Conservation (phyloP, 2,113 vertebrate genomes). For the Melanostigma gelatinosum region DNA sequence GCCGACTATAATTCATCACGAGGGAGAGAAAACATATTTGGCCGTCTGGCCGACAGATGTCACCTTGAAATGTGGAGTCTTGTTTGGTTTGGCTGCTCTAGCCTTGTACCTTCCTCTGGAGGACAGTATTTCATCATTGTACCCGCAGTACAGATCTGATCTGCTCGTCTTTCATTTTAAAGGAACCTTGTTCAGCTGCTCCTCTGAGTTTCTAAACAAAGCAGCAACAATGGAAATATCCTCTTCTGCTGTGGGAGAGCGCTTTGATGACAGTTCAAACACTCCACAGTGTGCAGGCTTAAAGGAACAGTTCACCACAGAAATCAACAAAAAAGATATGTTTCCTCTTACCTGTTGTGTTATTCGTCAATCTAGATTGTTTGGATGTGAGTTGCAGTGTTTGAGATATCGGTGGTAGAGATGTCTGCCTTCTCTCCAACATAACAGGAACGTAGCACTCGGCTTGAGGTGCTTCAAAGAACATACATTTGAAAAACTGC, state of each 20-base stretch:
- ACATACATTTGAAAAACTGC: background rate
- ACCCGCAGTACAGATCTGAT: background rate
- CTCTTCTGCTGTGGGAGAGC: no score
- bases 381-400: no score
- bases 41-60: conserved; percentile 3
- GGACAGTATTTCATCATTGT: background rate
- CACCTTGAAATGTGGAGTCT: conserved; percentile 39
- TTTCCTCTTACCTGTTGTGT: no score
- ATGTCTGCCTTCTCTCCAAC: background rate
- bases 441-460: background rate
- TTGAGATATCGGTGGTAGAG: background rate
- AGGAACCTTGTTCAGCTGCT: background rate
- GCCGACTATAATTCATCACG: conserved; percentile 4
- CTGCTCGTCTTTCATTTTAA: background rate
- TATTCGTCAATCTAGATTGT: no score
- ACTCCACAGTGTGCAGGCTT: no score
- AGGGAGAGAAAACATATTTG: conserved; percentile 20
- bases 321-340: no score
- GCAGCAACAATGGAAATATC: background rate
- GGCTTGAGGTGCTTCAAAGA: background rate
- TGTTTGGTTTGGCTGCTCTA: conserved; percentile 19
- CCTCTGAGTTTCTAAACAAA: background rate
- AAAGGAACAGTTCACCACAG: no score
- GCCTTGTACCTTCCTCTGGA: conserved; percentile 24
- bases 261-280: no score